A percentile compares a stretch with the other conserved stretches of the same genome.
Evolutionary conservation across 2,797 vertebrate genomes (phyloP).

Genomic region (Acanthis flammea): DNA sequence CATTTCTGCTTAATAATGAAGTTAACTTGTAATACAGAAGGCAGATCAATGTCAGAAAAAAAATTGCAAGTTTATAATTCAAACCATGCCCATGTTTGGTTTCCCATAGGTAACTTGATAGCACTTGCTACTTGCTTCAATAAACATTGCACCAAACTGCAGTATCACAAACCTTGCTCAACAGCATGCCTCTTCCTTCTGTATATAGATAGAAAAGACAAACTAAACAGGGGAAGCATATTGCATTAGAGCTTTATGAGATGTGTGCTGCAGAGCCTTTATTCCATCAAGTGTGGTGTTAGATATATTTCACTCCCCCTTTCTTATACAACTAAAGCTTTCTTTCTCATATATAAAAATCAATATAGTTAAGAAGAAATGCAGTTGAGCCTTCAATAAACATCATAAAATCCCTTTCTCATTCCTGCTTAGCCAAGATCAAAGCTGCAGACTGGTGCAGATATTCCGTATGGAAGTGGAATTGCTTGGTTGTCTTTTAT

Average conservation of each 20-base stretch:
- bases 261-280: background rate
- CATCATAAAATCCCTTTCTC: background rate
- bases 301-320: background rate
- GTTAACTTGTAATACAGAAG: background rate
- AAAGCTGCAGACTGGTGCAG: background rate
- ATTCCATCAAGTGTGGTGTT: background rate
- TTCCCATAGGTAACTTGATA: background rate
- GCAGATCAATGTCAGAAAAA: background rate
- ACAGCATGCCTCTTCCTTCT: background rate
- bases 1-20: background rate
- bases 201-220: background rate
- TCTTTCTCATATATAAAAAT: background rate
- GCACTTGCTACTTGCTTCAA: background rate
- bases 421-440: background rate
- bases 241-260: constrained; percentile 7
- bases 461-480: background rate
- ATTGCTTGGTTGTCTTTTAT: background rate
- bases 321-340: background rate
- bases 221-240: background rate
- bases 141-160: background rate
- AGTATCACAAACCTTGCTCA: background rate
- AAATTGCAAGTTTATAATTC: background rate
- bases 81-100: background rate
- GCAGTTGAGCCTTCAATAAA: background rate
- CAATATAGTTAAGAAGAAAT: background rate